These are phyloP conservation scores for Pissodes strobi DNA, from an alignment of 1,140 invertebrate genomes.

Conservation along the genomic window DNA sequence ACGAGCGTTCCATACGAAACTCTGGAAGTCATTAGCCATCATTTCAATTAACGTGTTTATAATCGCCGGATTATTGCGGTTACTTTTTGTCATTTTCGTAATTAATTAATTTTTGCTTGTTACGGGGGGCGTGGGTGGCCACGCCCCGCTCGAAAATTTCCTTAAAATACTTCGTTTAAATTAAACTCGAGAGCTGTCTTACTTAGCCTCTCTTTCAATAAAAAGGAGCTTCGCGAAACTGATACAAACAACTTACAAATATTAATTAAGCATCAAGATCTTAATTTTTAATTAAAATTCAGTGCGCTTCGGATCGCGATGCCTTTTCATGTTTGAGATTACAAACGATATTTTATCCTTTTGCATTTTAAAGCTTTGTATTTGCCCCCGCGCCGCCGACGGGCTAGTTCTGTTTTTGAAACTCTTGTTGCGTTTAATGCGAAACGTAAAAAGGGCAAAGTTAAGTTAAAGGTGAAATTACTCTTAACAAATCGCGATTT, in stretches of 20 bases:
- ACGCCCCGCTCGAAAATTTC: too few relatives aligned
- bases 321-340: slow-evolving; percentile 14
- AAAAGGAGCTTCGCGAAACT: slow-evolving; percentile 9
- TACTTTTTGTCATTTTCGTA: too few relatives aligned
- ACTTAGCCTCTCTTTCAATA: not conserved
- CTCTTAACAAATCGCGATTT: not conserved
- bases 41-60: too few relatives aligned
- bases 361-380: slow-evolving; percentile 12
- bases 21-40: too few relatives aligned
- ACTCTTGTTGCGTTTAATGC: not conserved
- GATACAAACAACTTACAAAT: slow-evolving; percentile 12
- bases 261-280: slow-evolving; percentile 20
- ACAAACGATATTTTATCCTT: slow-evolving; percentile 19
- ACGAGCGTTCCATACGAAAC: not conserved
- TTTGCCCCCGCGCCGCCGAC: slow-evolving; percentile 2
- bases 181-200: not conserved
- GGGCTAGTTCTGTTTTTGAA: slow-evolving; percentile 12
- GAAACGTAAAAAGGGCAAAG: not conserved
- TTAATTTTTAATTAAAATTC: slow-evolving; percentile 19
- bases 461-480: not conserved
- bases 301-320: slow-evolving; percentile 5
- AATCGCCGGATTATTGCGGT: too few relatives aligned
- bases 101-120: too few relatives aligned
- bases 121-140: too few relatives aligned
- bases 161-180: not conserved